Conservation (phyloP, 2,888 invertebrate species). For the Oxyteleia sp. region DNA sequence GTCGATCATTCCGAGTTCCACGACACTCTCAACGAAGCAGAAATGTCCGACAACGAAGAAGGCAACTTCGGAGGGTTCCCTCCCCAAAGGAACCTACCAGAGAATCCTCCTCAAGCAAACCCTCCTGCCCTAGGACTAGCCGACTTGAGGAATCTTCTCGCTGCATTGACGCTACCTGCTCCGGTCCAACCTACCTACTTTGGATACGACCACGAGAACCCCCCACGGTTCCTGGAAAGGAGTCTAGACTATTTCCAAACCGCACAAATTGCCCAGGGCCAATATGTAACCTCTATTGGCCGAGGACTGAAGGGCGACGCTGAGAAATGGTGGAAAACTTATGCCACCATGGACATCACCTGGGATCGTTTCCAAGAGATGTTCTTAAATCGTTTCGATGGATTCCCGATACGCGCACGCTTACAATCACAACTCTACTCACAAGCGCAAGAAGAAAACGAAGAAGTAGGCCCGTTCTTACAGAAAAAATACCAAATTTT, state of each 20-base stretch:
- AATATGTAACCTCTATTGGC: not conserved
- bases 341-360: conserved; percentile 11
- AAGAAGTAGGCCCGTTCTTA: conserved; percentile 27
- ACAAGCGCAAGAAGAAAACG: conserved; percentile 33
- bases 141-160: no score
- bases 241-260: not conserved
- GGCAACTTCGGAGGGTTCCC: not conserved
- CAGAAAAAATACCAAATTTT: conserved; percentile 49
- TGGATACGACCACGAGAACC: conserved; percentile 35
- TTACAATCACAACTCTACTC: conserved; percentile 45
- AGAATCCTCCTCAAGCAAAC: no score
- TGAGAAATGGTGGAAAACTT: conserved; percentile 51
- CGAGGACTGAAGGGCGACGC: conserved; percentile 14
- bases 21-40: no score
- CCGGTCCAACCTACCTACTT: conserved; percentile 9
- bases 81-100: no score
- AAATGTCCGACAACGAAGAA: no score
- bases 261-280: not conserved
- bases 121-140: no score
- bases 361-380: conserved; percentile 35
- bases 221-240: not conserved
- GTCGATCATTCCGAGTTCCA: not conserved
- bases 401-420: not conserved
- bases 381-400: conserved; percentile 28
- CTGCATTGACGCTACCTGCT: not conserved